Evolutionary conservation across 2,797 vertebrate species (phyloP), one percentile per base, ranked within the genome.

Genomic region (Tokudaia tokunoshimensis): DNA sequence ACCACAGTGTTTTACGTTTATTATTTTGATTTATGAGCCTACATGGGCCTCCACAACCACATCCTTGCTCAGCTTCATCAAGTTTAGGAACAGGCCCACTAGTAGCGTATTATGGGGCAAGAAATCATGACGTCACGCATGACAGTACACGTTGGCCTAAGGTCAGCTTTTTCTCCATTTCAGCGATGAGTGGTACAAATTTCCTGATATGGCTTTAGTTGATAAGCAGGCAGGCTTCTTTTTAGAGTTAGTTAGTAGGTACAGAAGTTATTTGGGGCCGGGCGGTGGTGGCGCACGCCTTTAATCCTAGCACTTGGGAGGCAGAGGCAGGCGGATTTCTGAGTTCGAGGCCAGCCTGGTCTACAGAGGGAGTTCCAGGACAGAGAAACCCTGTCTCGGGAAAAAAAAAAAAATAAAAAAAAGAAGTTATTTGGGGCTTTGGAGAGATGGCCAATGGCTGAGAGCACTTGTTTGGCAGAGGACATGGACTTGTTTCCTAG

Each of bases 381-480:
- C 41, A 41, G 41, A 41, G 41, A 41, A 41, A 41, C 41, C 41
- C 41, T 41, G 41, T 41, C 41, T 41, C 3, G 41, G n/a, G n/a
- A n/a, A 41, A 41, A 41, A 41, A 41, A 41, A 41, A 41, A 41
- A 41, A 41, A 41, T 2, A 41, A 41, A 41, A 41, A 41, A 41
- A 41, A 41, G 29, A 93, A 24, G 31, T 20, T 92, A 96, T 63
- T 94, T 94, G 92, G 44, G 29, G 29, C 29, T 31, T n/a, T 67
- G 29, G 61, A 67, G 61, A 84, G 41, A 65, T 34, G 61, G 61
- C 34, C 59, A 44, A 4, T 14, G 44, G 41, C 29, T 34, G 50
- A 14, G 44, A 8, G 61, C 17, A 65, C 17, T 65, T 84, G 9
- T 20, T 17, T 84, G 31, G 17, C 17, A 50, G 82, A 65, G 82